phyloP scores from a whole-genome alignment of 2,797 vertebrate genomes.

The Saxicola maurus region DNA sequence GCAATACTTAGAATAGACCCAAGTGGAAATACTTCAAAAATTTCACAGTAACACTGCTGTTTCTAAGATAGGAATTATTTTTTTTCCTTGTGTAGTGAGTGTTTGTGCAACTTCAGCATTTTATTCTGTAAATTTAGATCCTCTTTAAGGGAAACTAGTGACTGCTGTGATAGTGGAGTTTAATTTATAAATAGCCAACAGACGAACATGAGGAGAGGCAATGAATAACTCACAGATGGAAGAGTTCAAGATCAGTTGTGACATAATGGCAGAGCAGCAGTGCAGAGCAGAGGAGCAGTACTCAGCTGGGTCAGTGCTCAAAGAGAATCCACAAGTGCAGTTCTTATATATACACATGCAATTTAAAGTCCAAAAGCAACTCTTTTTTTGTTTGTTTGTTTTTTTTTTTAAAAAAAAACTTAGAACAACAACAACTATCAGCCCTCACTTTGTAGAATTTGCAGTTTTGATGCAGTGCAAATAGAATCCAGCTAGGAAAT shows the following conservation, averaged over 20 bases:
- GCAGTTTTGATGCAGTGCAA: slow-evolving; percentile 4
- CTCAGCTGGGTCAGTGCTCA: background rate
- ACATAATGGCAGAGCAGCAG: background rate
- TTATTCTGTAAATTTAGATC: slow-evolving; percentile 33
- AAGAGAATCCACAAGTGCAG: slow-evolving; percentile 12
- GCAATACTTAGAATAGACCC: background rate
- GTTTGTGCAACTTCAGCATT: slow-evolving; percentile 41
- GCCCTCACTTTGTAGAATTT: background rate
- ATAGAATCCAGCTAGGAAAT: background rate
- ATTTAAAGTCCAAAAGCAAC: background rate
- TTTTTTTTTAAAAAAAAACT: background rate
- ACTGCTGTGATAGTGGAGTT: slow-evolving; percentile 18
- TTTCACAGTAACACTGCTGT: background rate
- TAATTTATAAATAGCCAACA: slow-evolving; percentile 39
- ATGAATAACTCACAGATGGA: slow-evolving; percentile 31
- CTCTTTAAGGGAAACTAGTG: slow-evolving; percentile 23
- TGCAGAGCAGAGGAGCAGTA: background rate
- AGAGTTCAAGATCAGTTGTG: slow-evolving; percentile 21
- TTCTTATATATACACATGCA: background rate
- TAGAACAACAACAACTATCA: background rate
- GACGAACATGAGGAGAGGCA: slow-evolving; percentile 5
- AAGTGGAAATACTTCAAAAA: slow-evolving; percentile 27
- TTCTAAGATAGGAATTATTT: background rate
- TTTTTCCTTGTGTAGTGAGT: background rate
- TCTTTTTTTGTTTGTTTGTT: background rate